phyloP scores from a whole-genome alignment of 2,888 invertebrate species.

The Lordiphosa fenestrarum region DNA sequence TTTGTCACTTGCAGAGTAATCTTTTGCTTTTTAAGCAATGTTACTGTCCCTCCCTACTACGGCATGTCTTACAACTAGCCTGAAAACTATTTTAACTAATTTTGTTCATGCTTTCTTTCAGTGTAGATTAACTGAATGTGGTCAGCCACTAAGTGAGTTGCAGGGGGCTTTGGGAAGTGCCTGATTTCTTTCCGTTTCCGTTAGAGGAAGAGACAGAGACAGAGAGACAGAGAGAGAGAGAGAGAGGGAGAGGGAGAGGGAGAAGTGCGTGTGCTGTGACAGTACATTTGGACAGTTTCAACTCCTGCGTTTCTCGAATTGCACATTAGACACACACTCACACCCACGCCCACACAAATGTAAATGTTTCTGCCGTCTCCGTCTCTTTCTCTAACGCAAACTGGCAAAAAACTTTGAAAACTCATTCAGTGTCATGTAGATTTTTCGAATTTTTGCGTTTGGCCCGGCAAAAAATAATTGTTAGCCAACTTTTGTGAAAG shows the following conservation, averaged over 20 bases:
- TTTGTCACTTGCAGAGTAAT: too few species aligned
- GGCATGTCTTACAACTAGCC: too few species aligned
- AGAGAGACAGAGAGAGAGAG: background rate
- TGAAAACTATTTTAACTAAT: background rate
- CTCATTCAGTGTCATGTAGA: conserved; percentile 48
- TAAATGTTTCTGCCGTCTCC: background rate
- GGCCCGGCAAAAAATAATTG: conserved; percentile 38
- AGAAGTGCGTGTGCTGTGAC: conserved; percentile 25
- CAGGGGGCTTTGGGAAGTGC: conserved; percentile 12
- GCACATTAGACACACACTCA: conserved; percentile 33
- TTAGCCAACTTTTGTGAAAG: conserved; percentile 38
- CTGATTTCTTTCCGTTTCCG: conserved; percentile 48
- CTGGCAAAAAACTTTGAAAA: conserved; percentile 39
- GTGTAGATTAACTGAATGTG: conserved; percentile 3
- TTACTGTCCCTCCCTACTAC: too few species aligned
- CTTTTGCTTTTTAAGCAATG: too few species aligned
- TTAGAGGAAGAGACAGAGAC: too few species aligned
- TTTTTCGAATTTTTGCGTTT: conserved; percentile 45
- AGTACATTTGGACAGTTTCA: conserved; percentile 32
- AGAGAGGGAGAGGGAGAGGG: background rate
- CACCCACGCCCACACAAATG: conserved; percentile 12
- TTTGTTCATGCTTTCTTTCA: background rate
- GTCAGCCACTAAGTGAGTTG: conserved; percentile 8
- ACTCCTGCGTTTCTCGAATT: conserved; percentile 17
- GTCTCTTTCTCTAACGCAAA: conserved; percentile 7